Evolutionary conservation across 2,797 vertebrate species (phyloP).

Genomic region (Macroramphosus scolopax): DNA sequence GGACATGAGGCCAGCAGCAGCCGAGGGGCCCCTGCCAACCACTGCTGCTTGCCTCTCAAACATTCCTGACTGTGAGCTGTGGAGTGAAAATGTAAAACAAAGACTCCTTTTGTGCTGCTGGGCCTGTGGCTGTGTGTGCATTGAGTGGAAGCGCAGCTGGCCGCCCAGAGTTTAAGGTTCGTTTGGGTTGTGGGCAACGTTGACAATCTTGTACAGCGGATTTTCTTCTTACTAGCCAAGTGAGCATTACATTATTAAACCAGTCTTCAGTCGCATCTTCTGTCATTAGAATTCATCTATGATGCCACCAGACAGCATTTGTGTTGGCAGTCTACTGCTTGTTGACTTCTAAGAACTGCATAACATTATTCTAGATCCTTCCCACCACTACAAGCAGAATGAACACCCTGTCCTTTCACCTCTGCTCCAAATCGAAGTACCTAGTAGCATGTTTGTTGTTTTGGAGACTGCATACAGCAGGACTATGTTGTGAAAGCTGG

Average conservation of each 20-base stretch:
- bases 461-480: too few species aligned
- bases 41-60: constrained; percentile 52
- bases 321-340: too few species aligned
- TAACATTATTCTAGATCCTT: too few species aligned
- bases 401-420: too few species aligned
- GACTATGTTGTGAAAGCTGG: too few species aligned
- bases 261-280: not conserved
- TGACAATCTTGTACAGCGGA: constrained; percentile 9
- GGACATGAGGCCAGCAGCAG: constrained; percentile 54
- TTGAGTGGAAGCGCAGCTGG: constrained; percentile 60
- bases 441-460: too few species aligned
- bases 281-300: not conserved
- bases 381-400: too few species aligned
- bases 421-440: too few species aligned
- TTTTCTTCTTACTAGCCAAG: constrained; percentile 10
- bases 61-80: constrained; percentile 61
- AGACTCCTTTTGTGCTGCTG: constrained; percentile 65
- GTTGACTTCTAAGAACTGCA: too few species aligned
- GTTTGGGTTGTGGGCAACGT: constrained; percentile 7
- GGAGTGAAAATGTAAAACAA: constrained; percentile 65
- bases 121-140: constrained; percentile 36
- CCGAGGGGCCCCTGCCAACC: constrained; percentile 57
- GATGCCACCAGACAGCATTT: too few species aligned
- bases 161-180: constrained; percentile 20
- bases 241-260: constrained; percentile 14